Base-by-base conservation (phyloP, 37 sponge, comb jelly and placozoan species). In the Oscarella lobularis region DNA sequence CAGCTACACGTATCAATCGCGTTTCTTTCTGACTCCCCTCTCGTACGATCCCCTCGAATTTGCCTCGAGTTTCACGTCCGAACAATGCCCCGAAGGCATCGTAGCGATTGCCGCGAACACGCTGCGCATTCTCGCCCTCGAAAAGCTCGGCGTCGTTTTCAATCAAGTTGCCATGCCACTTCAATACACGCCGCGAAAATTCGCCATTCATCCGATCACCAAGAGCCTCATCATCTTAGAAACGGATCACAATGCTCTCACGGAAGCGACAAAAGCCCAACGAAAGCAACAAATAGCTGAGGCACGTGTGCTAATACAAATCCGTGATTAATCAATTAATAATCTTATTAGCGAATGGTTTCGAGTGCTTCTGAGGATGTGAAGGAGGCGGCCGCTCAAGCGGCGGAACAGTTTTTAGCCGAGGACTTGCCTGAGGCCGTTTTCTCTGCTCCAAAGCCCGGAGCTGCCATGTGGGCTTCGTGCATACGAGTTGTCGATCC, bases 81-180 rank as follows among this genome's bases (percentile, higher is more conserved):
- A 98, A 74, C 99, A 94, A 79, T 98, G 99, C 73, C 92, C 89
- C 2, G 95, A 98, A 76, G 99, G 99, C 5, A 84, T 98, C 37
- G 99, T 98, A 0, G 94, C 99, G 67, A 98, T 98, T 34, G 83
- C 95, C 38, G 34, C 85, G 60, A 94, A 94, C 77, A 93, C 99
- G 20, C 92, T 98, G 35, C 79, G 97, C 33, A 93, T 98, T 87
- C 68, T 98, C 48, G 91, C 95, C 34, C 89, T 98, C 33, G 95
- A 98, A 77, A 98, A 98, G 68, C 82, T 98, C 39, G 99, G 99
- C 1, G 89, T 91, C 2, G 83, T 93, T 37, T 98, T 98, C 82
- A 98, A 98, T 75, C 99, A 98, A 67, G 14, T 92, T 32, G 78
- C 95, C 74, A 91, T 93, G 38, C 88, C 92, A 4, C 86, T 98